Base-by-base conservation (phyloP, 2,888 invertebrate genomes). In the Spisula solida region DNA sequence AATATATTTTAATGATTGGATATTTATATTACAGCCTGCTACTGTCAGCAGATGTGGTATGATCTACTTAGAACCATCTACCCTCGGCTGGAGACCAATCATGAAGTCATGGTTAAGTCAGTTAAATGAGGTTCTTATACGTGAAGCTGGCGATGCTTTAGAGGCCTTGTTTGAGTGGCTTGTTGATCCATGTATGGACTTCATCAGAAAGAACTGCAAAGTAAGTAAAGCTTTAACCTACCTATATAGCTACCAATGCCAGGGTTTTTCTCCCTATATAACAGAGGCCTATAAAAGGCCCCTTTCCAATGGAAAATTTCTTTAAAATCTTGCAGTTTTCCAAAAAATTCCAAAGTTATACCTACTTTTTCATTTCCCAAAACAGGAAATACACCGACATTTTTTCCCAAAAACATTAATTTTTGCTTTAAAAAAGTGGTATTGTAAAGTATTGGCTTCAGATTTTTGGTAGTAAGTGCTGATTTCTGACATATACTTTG, bases 21-120 rank as follows among this genome's bases (percentile, higher is more conserved):
- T 8, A 8, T 8, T 41, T 41, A 8, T 70, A 47, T 85, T 88
- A 20, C 93, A 97, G 97, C 98, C 98, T 31, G 98, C 98, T 10
- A 98, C 98, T 6, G 98, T 99, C 0, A 98, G 98, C 20, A 97
- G 98, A 86, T 99, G 99, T 96, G 98, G 98, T 81, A 99, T 99
- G 99, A 98, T 99, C 94, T 99, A 99, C 96, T 97, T 99, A 97
- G 99, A 99, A 96, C 98, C 99, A 0, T 93, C 95, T 20, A 98
- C 98, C 0, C 97, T 99, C 10, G 99, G 99, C 4, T 99, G 98
- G 98, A 97, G 97, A 91, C 98, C 98, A 0, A 98, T 98, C 94
- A 97, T 98, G 47, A 97, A 97, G 91, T 98, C 98, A 0, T 99
- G 99, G 99, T 94, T 98, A 0, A 97, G 98, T 16, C 97, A 97